phyloP scores from a whole-genome alignment of 2,888 invertebrate genomes.

The Smittia aterrima region DNA sequence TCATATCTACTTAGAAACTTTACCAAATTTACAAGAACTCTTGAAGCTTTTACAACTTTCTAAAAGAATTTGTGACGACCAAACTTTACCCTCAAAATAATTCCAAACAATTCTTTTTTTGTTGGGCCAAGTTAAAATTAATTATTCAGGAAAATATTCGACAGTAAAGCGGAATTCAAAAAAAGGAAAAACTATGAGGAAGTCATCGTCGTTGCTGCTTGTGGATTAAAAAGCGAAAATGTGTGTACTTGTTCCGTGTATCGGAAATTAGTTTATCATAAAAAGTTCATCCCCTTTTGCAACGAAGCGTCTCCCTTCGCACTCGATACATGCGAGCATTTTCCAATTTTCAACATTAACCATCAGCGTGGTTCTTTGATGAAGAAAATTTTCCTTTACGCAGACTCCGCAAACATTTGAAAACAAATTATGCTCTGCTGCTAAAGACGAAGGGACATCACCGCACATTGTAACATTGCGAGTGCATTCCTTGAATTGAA shows the following conservation, averaged over 20 bases:
- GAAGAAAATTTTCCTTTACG: conserved; percentile 13
- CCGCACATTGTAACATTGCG: not conserved
- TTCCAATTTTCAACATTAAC: not conserved
- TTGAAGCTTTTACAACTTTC: not conserved
- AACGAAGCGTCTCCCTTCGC: not conserved
- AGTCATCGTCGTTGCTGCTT: not conserved
- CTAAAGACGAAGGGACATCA: not conserved
- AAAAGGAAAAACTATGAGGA: not conserved
- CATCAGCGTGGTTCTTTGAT: not conserved
- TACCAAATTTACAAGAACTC: not conserved
- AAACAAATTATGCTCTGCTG: not conserved
- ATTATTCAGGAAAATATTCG: not conserved
- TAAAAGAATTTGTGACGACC: not conserved
- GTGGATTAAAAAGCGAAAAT: not conserved
- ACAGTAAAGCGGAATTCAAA: too few species aligned
- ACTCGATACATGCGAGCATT: not conserved
- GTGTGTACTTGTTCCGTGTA: not conserved
- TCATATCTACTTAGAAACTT: not conserved
- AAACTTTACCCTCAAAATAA: too few species aligned
- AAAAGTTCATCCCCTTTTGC: conserved; percentile 8
- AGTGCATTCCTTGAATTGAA: not conserved
- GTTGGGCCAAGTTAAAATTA: not conserved
- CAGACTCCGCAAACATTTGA: conserved; percentile 17
- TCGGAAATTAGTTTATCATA: conserved; percentile 27
- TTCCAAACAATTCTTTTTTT: too few species aligned